Base-by-base conservation (phyloP, 2,797 vertebrate genomes). In the Eulemur rubriventer region DNA sequence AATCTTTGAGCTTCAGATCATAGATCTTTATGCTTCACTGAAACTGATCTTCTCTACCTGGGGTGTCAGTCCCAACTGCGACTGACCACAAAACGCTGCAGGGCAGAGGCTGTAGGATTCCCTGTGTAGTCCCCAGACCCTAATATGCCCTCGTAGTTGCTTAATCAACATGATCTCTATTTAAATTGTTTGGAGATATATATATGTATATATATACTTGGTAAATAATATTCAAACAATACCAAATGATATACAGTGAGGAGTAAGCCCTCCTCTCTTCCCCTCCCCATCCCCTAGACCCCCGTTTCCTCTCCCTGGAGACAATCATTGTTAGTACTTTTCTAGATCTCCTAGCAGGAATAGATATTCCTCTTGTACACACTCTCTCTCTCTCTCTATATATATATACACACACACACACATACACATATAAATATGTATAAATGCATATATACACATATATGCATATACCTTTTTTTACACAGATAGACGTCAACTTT, bases 1-100 rank as follows among this genome's bases (percentile, higher is more conserved):
- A 84, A 88, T n/a, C 52, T 20, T 38, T 86, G 88, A 67, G 5
- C 96, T 89, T 96, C 97, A 94, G 96, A 97, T 89, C 86, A 33
- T 24, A 92, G 69, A 88, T 43, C 72, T 96, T 91, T 5, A 0
- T 79, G 97, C 92, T 89, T 97, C 63, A 26, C 30, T 86, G 94
- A 95, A 85, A 7, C 24, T 20, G 89, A 75, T 92, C 91, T 2
- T 12, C 79, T 94, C 92, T 93, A 73, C 84, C 61, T 93, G 13
- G 43, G 61, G 12, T 30, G 88, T 80, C 48, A 9, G 41, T 82
- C 97, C 96, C 59, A 11, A 7, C 33, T 83, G 69, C 0, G 76
- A 86, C 93, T 73, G 80, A 76, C 73, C 38, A 28, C 10, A 46
- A n/a, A 93, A 33, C 14, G 65, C 87, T 11, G 30, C 30, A 82